These are phyloP conservation scores for Mycalesis mineus DNA, from an alignment of 2,888 invertebrate genomes.

Conservation along the genomic window DNA sequence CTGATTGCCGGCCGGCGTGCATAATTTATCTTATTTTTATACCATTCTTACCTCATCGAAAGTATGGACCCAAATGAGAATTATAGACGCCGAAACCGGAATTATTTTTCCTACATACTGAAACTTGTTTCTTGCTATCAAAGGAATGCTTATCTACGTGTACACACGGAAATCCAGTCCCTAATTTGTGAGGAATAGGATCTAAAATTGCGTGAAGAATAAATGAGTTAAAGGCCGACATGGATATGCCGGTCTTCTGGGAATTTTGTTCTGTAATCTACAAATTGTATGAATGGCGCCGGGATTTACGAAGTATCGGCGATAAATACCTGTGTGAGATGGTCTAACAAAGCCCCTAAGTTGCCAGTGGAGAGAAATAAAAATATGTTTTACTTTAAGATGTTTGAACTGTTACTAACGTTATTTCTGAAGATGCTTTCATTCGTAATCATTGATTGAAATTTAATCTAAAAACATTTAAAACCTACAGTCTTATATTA, in stretches of 20 bases:
- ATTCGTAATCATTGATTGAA: no score
- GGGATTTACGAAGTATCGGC: conserved; percentile 25
- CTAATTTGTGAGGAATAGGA: not conserved
- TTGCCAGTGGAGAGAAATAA: no score
- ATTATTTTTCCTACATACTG: conserved; percentile 31
- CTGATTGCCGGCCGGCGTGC: conserved; percentile 59
- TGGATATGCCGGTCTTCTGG: conserved; percentile 28
- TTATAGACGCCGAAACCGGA: conserved; percentile 53
- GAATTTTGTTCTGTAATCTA: conserved; percentile 34
- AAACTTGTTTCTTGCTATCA: conserved; percentile 37
- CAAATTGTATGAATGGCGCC: conserved; percentile 38
- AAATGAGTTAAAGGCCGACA: conserved; percentile 1
- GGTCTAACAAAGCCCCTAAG: not conserved
- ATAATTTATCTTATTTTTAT: conserved; percentile 49
- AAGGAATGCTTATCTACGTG: conserved; percentile 14
- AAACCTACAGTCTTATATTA: no score
- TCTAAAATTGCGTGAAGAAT: not conserved
- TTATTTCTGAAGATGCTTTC: no score
- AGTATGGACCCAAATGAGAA: conserved; percentile 32
- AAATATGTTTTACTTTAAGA: not conserved
- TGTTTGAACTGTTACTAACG: not conserved
- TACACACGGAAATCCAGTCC: not conserved
- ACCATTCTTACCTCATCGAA: conserved; percentile 58
- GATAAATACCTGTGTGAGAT: conserved; percentile 12
- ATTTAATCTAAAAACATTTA: no score